phyloP scores from a whole-genome alignment of 1,140 invertebrate genomes.

The Lordiphosa mommai region DNA sequence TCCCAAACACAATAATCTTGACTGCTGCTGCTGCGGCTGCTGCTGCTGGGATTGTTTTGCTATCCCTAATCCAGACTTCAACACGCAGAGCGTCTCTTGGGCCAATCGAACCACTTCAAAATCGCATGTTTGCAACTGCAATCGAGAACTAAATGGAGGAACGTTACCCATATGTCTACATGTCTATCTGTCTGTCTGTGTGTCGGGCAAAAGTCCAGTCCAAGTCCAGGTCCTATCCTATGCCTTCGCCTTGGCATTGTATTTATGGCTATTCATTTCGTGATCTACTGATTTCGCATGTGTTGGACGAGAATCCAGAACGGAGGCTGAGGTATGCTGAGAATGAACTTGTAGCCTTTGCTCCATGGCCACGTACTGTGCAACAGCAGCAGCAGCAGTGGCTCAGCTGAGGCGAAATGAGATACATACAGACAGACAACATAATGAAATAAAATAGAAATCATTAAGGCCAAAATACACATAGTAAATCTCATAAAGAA shows the following conservation, averaged over 20 bases:
- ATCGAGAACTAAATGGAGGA: constrained; percentile 71
- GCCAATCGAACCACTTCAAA: constrained; percentile 72
- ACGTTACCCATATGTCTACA: constrained; percentile 64
- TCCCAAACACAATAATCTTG: constrained; percentile 33
- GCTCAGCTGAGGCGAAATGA: constrained; percentile 37
- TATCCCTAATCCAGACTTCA: constrained; percentile 23
- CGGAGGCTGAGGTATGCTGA: constrained; percentile 19
- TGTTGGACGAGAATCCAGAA: constrained; percentile 69
- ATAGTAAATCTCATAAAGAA: constrained; percentile 72
- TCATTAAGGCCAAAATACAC: constrained; percentile 67
- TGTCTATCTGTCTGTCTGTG: constrained; percentile 22
- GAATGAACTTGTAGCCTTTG: constrained; percentile 61
- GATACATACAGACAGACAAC: constrained; percentile 19
- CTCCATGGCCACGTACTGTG: constrained; percentile 60
- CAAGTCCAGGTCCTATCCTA: constrained; percentile 3
- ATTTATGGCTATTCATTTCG: constrained; percentile 76
- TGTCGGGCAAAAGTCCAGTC: constrained; percentile 6
- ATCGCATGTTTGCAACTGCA: constrained; percentile 75
- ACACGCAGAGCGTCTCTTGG: constrained; percentile 32
- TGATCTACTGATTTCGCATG: constrained; percentile 76
- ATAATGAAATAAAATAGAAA: constrained; percentile 70
- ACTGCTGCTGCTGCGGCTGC: background rate
- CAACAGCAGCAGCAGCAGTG: constrained; percentile 7
- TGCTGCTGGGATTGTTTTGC: constrained; percentile 27
- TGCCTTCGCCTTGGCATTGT: constrained; percentile 48